A percentile compares a stretch with the other conserved stretches of the same genome.
These are phyloP conservation scores for Acropternis orthonyx DNA, from an alignment of 2,797 vertebrate species.

Conservation along the genomic window DNA sequence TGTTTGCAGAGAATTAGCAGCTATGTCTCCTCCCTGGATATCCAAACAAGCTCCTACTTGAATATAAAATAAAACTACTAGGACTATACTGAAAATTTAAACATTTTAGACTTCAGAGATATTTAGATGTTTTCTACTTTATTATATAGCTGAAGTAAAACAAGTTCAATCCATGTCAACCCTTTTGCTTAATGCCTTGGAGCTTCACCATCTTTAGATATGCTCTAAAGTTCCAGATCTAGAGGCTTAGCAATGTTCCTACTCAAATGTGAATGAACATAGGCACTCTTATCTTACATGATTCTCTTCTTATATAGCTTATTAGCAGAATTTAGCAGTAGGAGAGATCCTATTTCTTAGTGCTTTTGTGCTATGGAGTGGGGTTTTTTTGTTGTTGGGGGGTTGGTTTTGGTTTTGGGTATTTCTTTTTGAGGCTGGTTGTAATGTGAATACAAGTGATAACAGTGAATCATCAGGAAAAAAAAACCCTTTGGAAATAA, in stretches of 20 bases:
- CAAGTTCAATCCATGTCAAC: neutral
- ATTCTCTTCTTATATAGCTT: constrained; percentile 33
- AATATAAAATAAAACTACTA: neutral
- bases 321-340: constrained; percentile 65
- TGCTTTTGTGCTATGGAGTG: constrained; percentile 19
- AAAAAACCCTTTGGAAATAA: constrained; percentile 50
- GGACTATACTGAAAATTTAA: neutral
- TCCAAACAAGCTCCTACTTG: constrained; percentile 77
- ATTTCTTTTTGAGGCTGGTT: constrained; percentile 66
- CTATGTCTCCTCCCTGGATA: constrained; percentile 74
- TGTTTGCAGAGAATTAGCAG: constrained; percentile 79
- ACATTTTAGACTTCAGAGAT: neutral
- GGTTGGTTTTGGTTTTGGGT: constrained; percentile 28
- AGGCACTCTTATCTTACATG: neutral
- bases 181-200: neutral
- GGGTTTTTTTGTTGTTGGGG: constrained; percentile 15
- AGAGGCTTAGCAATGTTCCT: neutral
- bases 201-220: neutral
- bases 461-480: constrained; percentile 63
- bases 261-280: neutral
- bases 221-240: neutral
- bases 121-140: neutral
- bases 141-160: neutral
- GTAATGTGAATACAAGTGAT: constrained; percentile 64
- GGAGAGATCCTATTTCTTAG: constrained; percentile 43